A percentile compares a stretch with the other conserved stretches of the same genome.
Evolutionary conservation across 1,140 invertebrate genomes (phyloP).

Genomic region (Pomphorhynchus laevis): DNA sequence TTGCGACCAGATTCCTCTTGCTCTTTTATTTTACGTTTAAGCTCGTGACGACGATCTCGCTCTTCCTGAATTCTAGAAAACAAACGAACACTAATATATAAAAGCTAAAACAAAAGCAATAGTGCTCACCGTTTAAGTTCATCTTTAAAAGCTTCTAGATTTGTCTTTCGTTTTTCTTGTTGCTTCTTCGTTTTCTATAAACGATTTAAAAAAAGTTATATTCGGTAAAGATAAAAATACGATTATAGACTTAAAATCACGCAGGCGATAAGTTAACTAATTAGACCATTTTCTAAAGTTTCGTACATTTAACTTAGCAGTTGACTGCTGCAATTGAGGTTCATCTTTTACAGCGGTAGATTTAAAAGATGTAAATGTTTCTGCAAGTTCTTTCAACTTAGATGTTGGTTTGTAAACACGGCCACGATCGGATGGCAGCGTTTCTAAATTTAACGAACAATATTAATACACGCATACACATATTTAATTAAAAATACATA

Average conservation of each 20-base stretch:
- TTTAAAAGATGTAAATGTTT: slow-evolving; percentile 23
- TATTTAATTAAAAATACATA: too few species aligned
- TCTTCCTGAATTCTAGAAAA: slow-evolving; percentile 10
- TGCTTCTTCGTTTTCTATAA: slow-evolving; percentile 31
- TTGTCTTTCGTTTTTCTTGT: slow-evolving; percentile 61
- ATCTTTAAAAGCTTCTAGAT: slow-evolving; percentile 78
- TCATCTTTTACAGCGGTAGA: slow-evolving; percentile 30
- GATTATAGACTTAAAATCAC: slow-evolving; percentile 4
- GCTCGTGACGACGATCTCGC: background rate
- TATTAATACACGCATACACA: too few species aligned
- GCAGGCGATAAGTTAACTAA: slow-evolving; percentile 17
- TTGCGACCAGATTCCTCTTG: background rate
- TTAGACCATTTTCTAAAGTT: slow-evolving; percentile 13
- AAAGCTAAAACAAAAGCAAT: background rate
- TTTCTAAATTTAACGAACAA: too few species aligned
- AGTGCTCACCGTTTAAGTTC: slow-evolving; percentile 17
- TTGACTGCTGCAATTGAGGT: slow-evolving; percentile 27
- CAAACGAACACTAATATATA: background rate
- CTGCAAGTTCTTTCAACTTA: slow-evolving; percentile 28
- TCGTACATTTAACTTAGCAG: slow-evolving; percentile 3
- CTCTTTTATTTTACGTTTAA: background rate
- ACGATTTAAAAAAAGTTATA: slow-evolving; percentile 2
- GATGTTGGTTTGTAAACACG: slow-evolving; percentile 60
- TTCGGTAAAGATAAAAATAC: background rate
- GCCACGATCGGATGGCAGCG: too few species aligned